These are phyloP conservation scores for Cephus sareptanus DNA, from an alignment of 2,888 invertebrate species.

Conservation along the genomic window DNA sequence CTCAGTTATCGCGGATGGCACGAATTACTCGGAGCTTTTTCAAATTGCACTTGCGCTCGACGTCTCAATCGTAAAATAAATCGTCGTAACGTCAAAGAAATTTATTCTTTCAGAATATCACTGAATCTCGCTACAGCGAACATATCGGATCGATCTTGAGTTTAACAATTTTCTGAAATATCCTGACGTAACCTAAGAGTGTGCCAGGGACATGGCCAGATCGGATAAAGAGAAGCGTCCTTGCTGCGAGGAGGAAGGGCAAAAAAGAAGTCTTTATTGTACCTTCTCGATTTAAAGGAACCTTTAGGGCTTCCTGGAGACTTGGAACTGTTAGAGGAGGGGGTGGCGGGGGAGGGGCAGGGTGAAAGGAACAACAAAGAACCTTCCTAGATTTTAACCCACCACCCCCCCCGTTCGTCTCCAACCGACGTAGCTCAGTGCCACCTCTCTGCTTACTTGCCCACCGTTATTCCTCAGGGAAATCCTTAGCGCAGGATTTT, in stretches of 20 bases:
- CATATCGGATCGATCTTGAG: neutral
- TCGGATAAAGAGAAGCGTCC: neutral
- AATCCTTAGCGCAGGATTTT: slow-evolving; percentile 1
- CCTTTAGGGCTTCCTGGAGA: neutral
- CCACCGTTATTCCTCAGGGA: neutral
- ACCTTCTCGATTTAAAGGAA: slow-evolving; percentile 2
- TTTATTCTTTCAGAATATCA: neutral
- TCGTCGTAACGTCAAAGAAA: neutral
- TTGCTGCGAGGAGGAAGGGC: neutral
- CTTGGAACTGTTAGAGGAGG: neutral
- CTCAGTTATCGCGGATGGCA: neutral
- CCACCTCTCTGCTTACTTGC: neutral
- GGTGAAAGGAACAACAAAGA: neutral
- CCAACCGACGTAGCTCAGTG: neutral
- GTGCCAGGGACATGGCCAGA: neutral
- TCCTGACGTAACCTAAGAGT: neutral
- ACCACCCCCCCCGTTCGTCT: neutral
- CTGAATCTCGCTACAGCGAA: neutral
- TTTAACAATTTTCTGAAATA: neutral
- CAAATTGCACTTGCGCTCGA: neutral
- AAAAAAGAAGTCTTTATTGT: slow-evolving; percentile 1
- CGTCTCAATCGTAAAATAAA: neutral
- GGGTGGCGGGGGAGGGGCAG: neutral
- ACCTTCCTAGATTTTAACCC: neutral
- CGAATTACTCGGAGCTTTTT: neutral